These are phyloP conservation scores for Esox masquinongy DNA, from an alignment of 2,797 vertebrate genomes.

Conservation along the genomic window DNA sequence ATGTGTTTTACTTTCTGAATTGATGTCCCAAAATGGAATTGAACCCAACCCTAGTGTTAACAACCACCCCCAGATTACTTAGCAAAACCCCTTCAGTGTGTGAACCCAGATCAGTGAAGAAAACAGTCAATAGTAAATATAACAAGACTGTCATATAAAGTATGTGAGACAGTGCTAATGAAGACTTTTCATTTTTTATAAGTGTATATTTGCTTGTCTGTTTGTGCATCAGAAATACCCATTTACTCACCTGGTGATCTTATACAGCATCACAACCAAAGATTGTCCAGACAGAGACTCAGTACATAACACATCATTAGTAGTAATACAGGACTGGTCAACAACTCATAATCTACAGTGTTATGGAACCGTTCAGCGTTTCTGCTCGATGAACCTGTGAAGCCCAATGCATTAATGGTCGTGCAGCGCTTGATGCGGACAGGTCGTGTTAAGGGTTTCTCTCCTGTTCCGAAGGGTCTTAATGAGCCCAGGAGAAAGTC, in stretches of 20 bases:
- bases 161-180: background rate
- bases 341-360: background rate
- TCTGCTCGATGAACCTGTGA: background rate
- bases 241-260: slow-evolving; percentile 2
- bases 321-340: background rate
- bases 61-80: background rate
- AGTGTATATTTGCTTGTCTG: background rate
- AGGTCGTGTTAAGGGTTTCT: slow-evolving; percentile 29
- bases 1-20: no score
- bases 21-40: no score
- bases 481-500: slow-evolving; percentile 53
- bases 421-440: background rate
- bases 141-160: background rate
- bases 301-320: background rate
- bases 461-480: slow-evolving; percentile 43
- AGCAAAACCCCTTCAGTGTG: background rate
- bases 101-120: background rate
- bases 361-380: background rate
- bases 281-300: background rate
- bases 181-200: background rate
- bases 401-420: background rate
- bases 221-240: slow-evolving; percentile 6
- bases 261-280: background rate
- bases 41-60: background rate
- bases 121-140: background rate